These are phyloP conservation scores for Amphiprion clarkii DNA, from an alignment of 2,797 vertebrate genomes.

Conservation along the genomic window DNA sequence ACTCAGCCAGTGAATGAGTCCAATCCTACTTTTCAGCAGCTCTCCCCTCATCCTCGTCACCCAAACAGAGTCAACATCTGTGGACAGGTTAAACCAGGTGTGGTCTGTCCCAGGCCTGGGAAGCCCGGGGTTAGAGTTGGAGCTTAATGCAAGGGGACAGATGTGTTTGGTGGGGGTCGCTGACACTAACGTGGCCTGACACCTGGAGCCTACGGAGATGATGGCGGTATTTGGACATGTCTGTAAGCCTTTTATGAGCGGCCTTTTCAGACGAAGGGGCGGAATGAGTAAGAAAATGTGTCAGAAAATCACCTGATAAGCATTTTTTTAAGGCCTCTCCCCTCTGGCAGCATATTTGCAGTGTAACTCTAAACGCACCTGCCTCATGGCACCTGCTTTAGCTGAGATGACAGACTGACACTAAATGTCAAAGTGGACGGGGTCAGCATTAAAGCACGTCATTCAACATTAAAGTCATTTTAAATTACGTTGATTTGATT, in stretches of 20 bases:
- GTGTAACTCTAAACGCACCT: conserved; percentile 58
- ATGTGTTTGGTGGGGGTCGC: conserved; percentile 63
- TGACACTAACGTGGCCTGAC: conserved; percentile 76
- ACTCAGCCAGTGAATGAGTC: conserved; percentile 45
- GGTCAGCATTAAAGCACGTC: conserved; percentile 31
- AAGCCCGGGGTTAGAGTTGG: conserved; percentile 64
- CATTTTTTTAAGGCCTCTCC: conserved; percentile 42
- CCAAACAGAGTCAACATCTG: conserved; percentile 68
- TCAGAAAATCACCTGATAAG: conserved; percentile 49
- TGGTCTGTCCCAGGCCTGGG: conserved; percentile 50
- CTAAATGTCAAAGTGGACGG: conserved; percentile 39
- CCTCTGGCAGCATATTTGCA: conserved; percentile 43
- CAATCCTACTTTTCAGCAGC: conserved; percentile 55
- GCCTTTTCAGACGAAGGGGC: conserved; percentile 60
- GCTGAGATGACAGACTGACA: conserved; percentile 37
- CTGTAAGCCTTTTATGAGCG: conserved; percentile 64
- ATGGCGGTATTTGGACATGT: conserved; percentile 77
- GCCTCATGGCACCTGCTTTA: conserved; percentile 37
- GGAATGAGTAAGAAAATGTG: conserved; percentile 56
- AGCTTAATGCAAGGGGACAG: conserved; percentile 75
- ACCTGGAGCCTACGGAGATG: conserved; percentile 64
- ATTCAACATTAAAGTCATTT: conserved; percentile 20
- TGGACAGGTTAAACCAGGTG: conserved; percentile 79
- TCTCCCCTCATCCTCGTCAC: conserved; percentile 35
- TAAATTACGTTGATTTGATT: conserved; percentile 34